Conservation (phyloP, 2,113 vertebrate species). For the Pygoscelis adeliae region DNA sequence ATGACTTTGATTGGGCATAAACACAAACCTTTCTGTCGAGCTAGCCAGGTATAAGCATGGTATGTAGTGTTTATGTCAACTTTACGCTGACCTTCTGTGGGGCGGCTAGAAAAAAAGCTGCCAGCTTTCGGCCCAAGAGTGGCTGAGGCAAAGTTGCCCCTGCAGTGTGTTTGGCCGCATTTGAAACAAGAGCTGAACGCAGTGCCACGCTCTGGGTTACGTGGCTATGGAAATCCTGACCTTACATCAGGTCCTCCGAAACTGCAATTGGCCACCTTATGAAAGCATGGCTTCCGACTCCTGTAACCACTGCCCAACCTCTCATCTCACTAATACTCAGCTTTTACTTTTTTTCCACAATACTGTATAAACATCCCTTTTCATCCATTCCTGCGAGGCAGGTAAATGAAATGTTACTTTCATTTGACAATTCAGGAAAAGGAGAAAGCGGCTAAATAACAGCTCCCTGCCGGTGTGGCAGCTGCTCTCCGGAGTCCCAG, state of each 20-base stretch:
- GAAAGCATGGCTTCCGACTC: background rate
- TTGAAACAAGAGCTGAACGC: background rate
- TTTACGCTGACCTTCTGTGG: background rate
- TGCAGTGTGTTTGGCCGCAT: background rate
- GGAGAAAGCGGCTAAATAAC: background rate
- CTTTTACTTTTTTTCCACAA: background rate
- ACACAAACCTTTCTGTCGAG: background rate
- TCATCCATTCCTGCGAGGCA: background rate
- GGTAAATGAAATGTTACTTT: background rate
- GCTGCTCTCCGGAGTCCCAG: background rate
- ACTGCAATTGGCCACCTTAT: background rate
- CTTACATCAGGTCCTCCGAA: background rate
- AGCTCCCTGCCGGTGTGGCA: background rate
- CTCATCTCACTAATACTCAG: background rate
- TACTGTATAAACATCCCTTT: background rate
- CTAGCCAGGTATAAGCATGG: background rate
- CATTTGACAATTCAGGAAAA: background rate
- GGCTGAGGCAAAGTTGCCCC: background rate
- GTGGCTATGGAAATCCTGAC: background rate
- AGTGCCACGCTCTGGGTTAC: background rate
- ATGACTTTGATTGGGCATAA: background rate
- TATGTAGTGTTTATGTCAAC: background rate
- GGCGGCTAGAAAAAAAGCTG: background rate
- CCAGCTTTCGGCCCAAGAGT: background rate
- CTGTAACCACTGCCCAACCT: background rate